Percentiles rank a stretch among this genome's conserved stretches.
Evolutionary conservation across 1,140 invertebrate species (phyloP).

Genomic region (Mactra quadrangularis): DNA sequence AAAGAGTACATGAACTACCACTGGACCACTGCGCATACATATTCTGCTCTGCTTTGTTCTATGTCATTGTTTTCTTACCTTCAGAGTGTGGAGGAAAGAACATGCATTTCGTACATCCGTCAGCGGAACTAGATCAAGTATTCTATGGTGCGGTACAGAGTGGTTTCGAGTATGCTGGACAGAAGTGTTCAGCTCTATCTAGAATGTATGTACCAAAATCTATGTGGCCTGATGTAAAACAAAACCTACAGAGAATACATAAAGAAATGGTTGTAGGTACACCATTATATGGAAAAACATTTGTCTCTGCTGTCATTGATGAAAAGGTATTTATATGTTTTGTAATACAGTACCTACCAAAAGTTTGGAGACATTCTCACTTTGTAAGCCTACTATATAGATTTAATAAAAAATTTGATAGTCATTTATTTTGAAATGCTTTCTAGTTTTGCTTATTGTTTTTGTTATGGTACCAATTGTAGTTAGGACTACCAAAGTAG

Average conservation of each 20-base stretch:
- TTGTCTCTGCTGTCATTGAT: slow-evolving; percentile 98
- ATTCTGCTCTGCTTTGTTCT: no score
- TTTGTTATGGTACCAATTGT: no score
- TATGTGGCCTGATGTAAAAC: slow-evolving; percentile 91
- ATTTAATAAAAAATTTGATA: no score
- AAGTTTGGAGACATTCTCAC: no score
- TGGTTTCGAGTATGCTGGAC: slow-evolving; percentile 97
- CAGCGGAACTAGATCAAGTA: slow-evolving; percentile 93
- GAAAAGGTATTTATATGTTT: slow-evolving; percentile 85
- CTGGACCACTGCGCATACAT: no score
- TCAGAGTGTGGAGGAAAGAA: slow-evolving; percentile 99
- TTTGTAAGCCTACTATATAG: no score
- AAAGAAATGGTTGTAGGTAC: slow-evolving; percentile 91
- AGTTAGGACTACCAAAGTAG: no score
- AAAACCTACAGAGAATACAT: slow-evolving; percentile 78
- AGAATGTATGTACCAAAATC: slow-evolving; percentile 97
- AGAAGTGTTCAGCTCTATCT: slow-evolving; percentile 99
- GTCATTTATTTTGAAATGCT: no score
- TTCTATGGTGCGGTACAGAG: slow-evolving; percentile 93
- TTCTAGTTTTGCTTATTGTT: no score
- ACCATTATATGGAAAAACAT: slow-evolving; percentile 91
- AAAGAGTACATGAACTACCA: no score
- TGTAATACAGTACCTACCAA: no score
- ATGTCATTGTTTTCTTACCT: no score
- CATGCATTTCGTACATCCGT: slow-evolving; percentile 98